Evolutionary conservation across 2,113 vertebrate genomes (phyloP).

Genomic region (Clupea harengus): DNA sequence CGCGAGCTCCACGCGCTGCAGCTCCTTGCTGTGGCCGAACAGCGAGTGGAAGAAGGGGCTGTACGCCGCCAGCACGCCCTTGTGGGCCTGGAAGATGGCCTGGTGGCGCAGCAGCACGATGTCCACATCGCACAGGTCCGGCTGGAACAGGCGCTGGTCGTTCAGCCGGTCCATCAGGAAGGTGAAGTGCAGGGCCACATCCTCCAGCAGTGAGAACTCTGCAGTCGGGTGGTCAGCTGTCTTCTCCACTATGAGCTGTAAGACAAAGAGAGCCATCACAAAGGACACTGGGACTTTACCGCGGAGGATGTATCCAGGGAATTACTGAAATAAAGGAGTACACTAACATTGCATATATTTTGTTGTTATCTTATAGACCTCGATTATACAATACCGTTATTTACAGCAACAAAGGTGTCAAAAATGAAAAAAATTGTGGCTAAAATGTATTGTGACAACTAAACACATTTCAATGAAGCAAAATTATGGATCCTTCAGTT

Average conservation of each 20-base stretch:
- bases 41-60: conserved; percentile 89
- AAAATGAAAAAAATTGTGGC: neutral
- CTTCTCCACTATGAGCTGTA: conserved; percentile 86
- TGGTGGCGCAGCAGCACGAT: conserved; percentile 83
- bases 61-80: conserved; percentile 83
- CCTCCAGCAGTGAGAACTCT: conserved; percentile 87
- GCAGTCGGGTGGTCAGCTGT: conserved; percentile 81
- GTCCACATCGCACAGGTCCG: conserved; percentile 86
- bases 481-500: too few relatives aligned
- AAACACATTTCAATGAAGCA: too few relatives aligned
- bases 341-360: neutral
- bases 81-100: conserved; percentile 83
- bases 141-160: conserved; percentile 86
- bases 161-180: conserved; percentile 89
- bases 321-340: too few relatives aligned
- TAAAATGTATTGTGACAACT: too few relatives aligned
- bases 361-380: neutral
- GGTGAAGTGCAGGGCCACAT: conserved; percentile 84
- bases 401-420: neutral
- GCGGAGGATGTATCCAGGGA: neutral
- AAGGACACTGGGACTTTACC: neutral
- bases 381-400: neutral
- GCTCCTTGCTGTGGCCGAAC: conserved; percentile 86
- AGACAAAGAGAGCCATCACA: conserved; percentile 18
- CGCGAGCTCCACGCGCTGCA: conserved; percentile 83